These are phyloP conservation scores for Mycetomoellerius zeteki DNA, from an alignment of 1,140 invertebrate species.

Conservation along the genomic window DNA sequence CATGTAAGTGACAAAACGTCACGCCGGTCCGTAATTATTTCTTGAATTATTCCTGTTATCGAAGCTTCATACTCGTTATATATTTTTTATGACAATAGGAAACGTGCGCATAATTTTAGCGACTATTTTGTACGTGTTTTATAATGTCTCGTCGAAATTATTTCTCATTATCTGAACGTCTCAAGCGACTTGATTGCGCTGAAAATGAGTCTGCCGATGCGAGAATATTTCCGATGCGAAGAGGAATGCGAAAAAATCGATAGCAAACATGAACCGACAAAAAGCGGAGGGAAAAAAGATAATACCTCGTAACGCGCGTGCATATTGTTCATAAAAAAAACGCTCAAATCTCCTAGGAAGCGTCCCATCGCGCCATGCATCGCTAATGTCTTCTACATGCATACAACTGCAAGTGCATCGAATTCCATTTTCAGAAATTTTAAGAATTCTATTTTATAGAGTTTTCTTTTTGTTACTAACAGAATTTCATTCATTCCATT, in stretches of 20 bases:
- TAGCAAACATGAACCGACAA: not conserved
- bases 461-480: not conserved
- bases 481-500: not conserved
- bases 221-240: slow-evolving; percentile 2
- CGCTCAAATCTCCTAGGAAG: slow-evolving; percentile 7
- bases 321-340: not conserved
- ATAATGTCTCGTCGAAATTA: slow-evolving; percentile 11
- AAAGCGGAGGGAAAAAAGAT: slow-evolving; percentile 15
- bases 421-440: not conserved
- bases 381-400: not conserved
- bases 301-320: slow-evolving; percentile 10
- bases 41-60: not conserved
- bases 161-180: slow-evolving; percentile 19
- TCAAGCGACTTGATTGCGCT: slow-evolving; percentile 26
- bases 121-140: slow-evolving; percentile 4
- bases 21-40: not conserved
- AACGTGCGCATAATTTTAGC: not conserved
- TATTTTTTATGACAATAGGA: not conserved
- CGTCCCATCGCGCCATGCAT: not conserved
- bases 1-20: not conserved
- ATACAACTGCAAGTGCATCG: slow-evolving; percentile 4
- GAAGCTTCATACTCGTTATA: not conserved
- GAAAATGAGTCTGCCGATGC: slow-evolving; percentile 37
- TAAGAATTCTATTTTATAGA: not conserved
- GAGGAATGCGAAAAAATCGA: slow-evolving; percentile 41